Base-by-base conservation (phyloP, 2,113 vertebrate genomes). In the Tamias sibiricus region DNA sequence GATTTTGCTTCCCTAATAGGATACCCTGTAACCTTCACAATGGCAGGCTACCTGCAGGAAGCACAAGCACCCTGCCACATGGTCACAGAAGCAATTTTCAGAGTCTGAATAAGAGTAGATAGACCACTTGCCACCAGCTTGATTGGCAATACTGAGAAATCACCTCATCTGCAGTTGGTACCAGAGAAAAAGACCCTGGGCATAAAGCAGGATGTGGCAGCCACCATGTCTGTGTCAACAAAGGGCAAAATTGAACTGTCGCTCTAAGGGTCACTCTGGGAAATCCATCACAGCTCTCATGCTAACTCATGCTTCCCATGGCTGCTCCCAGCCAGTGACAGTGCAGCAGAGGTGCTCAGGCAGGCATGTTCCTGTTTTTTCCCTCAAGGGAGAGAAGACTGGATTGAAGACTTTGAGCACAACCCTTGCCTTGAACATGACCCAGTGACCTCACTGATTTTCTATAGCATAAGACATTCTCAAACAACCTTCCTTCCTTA, bases 251-350 rank as follows among this genome's bases (percentile, higher is more conserved):
- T 4, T 62, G 62, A 86, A 30, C 7, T 76, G 6, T 5, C 11
- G 9, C 4, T 57, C 1, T 9, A 89, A n/a, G 40, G 22, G 5
- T 35, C 52, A 4, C 47, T 40, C 40, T 72, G 74, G 62, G 68
- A 89, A 84, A 68, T 32, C 16, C 20, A 14, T 14, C 42, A 47
- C 14, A 54, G 37, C 26, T 42, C 76, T 95, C 40, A 17, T 3
- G 3, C 6, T 2, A 2, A 5, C 22, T 14, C n/a, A 30, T 0
- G 0, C 28, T 76, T 77, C n/a, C 59, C 3, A 16, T 0, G 0
- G 2, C 35, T 86, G 9, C 35, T 68, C n/a, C 77, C 28, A 71
- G 47, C 19, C 26, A 42, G 19, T 22, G 44, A 52, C 59, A 76
- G 42, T 24, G 8, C 10, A 1, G 28, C 14, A 22, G 35, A 13